A percentile compares a stretch with the other conserved stretches of the same genome.
Evolutionary conservation across 2,113 vertebrate species (phyloP).

Genomic region (Oreochromis niloticus): DNA sequence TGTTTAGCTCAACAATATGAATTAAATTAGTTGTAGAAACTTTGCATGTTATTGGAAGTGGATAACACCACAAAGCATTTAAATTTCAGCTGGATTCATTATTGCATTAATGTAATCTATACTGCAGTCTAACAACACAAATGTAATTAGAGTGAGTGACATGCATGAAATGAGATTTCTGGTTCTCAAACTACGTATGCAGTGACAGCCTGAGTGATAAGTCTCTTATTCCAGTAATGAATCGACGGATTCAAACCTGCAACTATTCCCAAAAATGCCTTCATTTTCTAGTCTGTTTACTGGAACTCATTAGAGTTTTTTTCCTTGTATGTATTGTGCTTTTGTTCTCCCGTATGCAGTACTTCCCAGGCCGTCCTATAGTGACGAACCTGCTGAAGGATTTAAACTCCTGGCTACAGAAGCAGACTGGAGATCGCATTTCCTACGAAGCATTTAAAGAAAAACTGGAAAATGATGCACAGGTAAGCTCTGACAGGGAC

Average conservation of each 20-base stretch:
- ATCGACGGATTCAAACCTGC: neutral
- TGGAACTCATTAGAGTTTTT: neutral
- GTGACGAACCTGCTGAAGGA: conserved; percentile 78
- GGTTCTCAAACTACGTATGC: neutral
- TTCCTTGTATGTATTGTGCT: neutral
- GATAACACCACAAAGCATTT: neutral
- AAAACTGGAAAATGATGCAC: conserved; percentile 70
- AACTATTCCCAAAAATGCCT: rapidly evolving
- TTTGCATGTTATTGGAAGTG: neutral
- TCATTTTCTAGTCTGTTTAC: neutral
- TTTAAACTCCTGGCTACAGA: conserved; percentile 72
- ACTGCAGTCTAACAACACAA: neutral
- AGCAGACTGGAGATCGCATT: conserved; percentile 62
- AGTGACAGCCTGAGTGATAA: neutral
- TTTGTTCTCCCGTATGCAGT: conserved; percentile 58
- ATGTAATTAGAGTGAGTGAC: neutral
- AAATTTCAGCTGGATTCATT: neutral
- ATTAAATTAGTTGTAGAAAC: rapidly evolving
- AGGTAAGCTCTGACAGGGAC: conserved; percentile 61
- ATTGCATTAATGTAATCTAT: neutral
- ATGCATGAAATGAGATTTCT: neutral
- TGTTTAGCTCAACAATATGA: neutral
- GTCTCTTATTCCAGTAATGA: neutral
- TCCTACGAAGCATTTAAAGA: conserved; percentile 68
- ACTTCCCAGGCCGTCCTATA: conserved; percentile 81